Evolutionary conservation across 2,888 invertebrate species (phyloP).

Genomic region (Stenoptilia bipunctidactyla): DNA sequence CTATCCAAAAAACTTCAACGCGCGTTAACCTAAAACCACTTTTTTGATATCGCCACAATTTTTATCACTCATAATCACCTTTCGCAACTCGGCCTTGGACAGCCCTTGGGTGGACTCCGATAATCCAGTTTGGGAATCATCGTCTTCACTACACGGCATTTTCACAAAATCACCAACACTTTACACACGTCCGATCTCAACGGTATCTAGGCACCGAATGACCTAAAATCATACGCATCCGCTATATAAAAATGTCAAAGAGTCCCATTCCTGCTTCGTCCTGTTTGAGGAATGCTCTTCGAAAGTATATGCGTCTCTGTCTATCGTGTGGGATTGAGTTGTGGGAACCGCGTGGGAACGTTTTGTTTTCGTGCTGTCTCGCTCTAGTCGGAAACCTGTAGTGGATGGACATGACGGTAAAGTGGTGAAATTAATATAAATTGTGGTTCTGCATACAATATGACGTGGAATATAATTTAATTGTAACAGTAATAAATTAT

Average conservation of each 20-base stretch:
- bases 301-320: slow-evolving; percentile 31
- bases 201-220: slow-evolving; percentile 23
- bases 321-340: slow-evolving; percentile 21
- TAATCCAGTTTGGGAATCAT: slow-evolving; percentile 63
- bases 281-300: slow-evolving; percentile 27
- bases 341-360: slow-evolving; percentile 68
- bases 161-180: slow-evolving; percentile 16
- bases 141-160: slow-evolving; percentile 77
- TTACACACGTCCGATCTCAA: slow-evolving; percentile 15
- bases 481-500: too few species aligned
- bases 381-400: slow-evolving; percentile 47
- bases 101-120: slow-evolving; percentile 69
- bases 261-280: slow-evolving; percentile 42
- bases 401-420: slow-evolving; percentile 34
- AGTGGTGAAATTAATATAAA: slow-evolving; percentile 20
- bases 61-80: slow-evolving; percentile 72
- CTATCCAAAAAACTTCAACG: too few species aligned
- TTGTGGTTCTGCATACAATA: slow-evolving; percentile 31
- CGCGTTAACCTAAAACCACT: too few species aligned
- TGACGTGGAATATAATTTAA: too few species aligned
- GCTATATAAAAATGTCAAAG: slow-evolving; percentile 23
- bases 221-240: slow-evolving; percentile 19
- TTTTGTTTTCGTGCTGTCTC: slow-evolving; percentile 64
- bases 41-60: too few species aligned
- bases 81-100: slow-evolving; percentile 79